These are phyloP conservation scores for Manduca sexta DNA, from an alignment of 1,140 invertebrate species.

Conservation along the genomic window DNA sequence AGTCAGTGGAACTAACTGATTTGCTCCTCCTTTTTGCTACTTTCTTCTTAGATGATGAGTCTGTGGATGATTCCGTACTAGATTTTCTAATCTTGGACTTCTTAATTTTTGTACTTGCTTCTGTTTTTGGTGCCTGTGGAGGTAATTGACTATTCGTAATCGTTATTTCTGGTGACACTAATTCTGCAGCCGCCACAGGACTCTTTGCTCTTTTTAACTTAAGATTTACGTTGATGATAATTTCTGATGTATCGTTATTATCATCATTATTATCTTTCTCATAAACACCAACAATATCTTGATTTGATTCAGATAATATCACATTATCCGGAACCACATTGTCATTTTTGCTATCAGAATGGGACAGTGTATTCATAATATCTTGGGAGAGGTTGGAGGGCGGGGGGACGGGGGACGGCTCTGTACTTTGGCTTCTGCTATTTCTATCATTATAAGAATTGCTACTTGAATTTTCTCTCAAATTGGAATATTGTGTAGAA, in stretches of 20 bases:
- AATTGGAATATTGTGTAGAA: conserved; percentile 59
- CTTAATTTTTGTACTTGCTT: conserved; percentile 63
- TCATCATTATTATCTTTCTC: conserved; percentile 38
- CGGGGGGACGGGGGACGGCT: conserved; percentile 38
- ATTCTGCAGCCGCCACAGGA: conserved; percentile 31
- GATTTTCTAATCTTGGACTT: conserved; percentile 58
- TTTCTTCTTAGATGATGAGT: conserved; percentile 64
- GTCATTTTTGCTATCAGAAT: conserved; percentile 30
- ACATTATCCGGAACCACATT: conserved; percentile 16
- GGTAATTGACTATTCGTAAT: conserved; percentile 70
- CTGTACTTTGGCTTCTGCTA: conserved; percentile 51
- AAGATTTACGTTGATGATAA: conserved; percentile 59
- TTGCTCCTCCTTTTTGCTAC: conserved; percentile 64
- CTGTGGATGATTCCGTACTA: conserved; percentile 55
- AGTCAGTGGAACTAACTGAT: conserved; percentile 73
- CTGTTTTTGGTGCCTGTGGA: conserved; percentile 75
- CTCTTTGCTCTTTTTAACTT: conserved; percentile 55
- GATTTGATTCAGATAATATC: conserved; percentile 20
- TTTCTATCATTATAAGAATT: conserved; percentile 43
- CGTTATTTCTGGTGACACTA: conserved; percentile 54
- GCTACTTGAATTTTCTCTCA: conserved; percentile 36
- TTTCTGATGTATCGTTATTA: conserved; percentile 49
- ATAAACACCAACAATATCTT: conserved; percentile 28
- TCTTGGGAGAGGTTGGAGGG: too few species aligned
- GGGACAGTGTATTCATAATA: conserved; percentile 19